phyloP scores from a whole-genome alignment of 2,797 vertebrate species.

The Myoxocephalus aenaeus region DNA sequence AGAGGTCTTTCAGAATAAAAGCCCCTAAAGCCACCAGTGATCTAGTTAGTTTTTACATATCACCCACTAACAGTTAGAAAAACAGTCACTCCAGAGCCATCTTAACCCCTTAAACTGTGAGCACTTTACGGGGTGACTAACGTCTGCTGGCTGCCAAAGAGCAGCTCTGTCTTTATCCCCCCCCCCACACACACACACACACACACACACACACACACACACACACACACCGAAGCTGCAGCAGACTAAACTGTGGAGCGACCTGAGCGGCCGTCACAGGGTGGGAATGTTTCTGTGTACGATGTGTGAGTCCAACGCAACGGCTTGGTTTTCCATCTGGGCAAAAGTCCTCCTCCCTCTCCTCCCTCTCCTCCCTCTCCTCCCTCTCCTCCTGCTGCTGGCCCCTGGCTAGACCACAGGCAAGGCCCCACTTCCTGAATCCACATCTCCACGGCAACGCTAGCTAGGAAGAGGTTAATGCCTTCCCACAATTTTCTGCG shows the following conservation, averaged over 20 bases:
- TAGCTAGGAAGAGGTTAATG: constrained; percentile 64
- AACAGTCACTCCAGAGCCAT: background rate
- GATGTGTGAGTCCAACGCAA: constrained; percentile 40
- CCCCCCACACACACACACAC: too few species aligned
- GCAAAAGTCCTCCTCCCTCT: background rate
- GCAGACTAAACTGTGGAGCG: constrained; percentile 25
- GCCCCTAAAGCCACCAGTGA: background rate
- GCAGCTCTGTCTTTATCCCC: constrained; percentile 18
- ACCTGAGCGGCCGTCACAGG: constrained; percentile 25
- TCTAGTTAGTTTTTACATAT: background rate
- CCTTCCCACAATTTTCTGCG: constrained; percentile 64
- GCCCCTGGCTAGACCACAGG: constrained; percentile 56
- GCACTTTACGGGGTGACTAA: background rate
- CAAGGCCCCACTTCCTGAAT: constrained; percentile 70
- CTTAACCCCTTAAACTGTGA: constrained; percentile 10
- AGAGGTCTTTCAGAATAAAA: constrained; percentile 25
- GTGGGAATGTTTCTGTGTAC: constrained; percentile 42
- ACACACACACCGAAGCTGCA: background rate
- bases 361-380: background rate
- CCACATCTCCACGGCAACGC: constrained; percentile 65
- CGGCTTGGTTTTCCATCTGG: constrained; percentile 67
- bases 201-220: too few species aligned
- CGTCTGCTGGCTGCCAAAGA: constrained; percentile 9
- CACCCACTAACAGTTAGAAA: constrained; percentile 3
- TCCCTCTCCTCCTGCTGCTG: constrained; percentile 32